Evolutionary conservation across 1,140 invertebrate genomes (phyloP), one percentile per base, ranked within the genome.

Genomic region (Drosophila tani): DNA sequence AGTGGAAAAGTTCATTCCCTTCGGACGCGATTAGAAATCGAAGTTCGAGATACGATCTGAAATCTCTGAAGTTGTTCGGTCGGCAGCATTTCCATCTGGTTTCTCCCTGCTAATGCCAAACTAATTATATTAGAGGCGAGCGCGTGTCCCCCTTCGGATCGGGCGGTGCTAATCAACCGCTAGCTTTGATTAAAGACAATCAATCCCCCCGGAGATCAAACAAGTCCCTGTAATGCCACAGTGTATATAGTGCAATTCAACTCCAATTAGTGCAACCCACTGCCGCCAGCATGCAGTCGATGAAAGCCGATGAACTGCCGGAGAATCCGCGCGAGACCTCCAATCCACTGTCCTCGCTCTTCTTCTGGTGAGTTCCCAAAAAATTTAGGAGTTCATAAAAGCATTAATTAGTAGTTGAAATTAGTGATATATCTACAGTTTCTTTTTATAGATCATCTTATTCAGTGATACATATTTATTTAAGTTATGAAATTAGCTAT

Each of bases 81-180:
- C 14, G 32, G 15, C 32, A n/a, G 45, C 35, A 68, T 67, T 68
- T 46, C 71, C 58, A 68, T 45, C 51, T 59, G 40, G 55, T 60
- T 38, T 68, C 55, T 62, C 32, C 32, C 50, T 69, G 65, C 82
- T 88, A 62, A 87, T 82, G 68, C 24, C 66, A 68, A 68, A 81
- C 79, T 90, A 87, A 87, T 87, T 84, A 81, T 81, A 88, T 80
- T 83, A 87, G 79, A 62, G 50, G 50, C 45, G 56, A 88, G 84
- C 84, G 84, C 84, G 83, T 88, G 83, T 87, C 81, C 53, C 35
- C 32, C 46, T 56, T 57, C 11, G 41, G 38, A 50, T 57, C 35
- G 51, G 38, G n/a, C 49, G 53, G 81, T 81, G 85, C 73, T 87
- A 87, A 87, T 87, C 50, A 68, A 83, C 38, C 49, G 49, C 51